These are phyloP conservation scores for Pseudolycoriella hygida DNA, from an alignment of 2,888 invertebrate genomes.

Conservation along the genomic window DNA sequence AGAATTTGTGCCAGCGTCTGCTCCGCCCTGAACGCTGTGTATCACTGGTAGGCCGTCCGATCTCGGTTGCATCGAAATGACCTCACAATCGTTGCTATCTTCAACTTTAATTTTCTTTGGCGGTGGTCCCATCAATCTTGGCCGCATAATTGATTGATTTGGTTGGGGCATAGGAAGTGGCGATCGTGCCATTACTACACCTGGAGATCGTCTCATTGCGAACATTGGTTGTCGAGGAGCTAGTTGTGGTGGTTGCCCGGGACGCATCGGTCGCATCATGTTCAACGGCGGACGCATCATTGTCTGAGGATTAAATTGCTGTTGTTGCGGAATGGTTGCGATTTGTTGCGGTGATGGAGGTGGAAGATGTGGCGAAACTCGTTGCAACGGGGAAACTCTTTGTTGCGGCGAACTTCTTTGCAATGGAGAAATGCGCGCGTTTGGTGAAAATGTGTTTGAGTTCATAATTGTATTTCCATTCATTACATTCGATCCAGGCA, in stretches of 20 bases:
- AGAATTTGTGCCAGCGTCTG: constrained; percentile 10
- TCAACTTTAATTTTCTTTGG: constrained; percentile 12
- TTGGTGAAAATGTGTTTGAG: not conserved
- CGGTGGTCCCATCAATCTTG: constrained; percentile 5
- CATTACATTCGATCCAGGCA: constrained; percentile 3
- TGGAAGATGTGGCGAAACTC: constrained; percentile 8
- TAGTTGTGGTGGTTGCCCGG: not conserved
- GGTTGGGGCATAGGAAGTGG: not conserved
- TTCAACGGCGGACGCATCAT: not conserved
- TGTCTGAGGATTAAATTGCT: constrained; percentile 4
- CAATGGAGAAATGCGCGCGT: constrained; percentile 7
- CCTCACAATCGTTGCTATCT: constrained; percentile 44
- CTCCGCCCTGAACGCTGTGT: constrained; percentile 48
- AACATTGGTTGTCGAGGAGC: not conserved
- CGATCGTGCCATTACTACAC: not conserved
- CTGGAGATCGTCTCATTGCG: not conserved
- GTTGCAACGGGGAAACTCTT: constrained; percentile 20
- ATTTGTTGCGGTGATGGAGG: not conserved
- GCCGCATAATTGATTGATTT: not conserved
- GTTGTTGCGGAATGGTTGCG: not conserved
- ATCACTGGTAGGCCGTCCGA: constrained; percentile 55
- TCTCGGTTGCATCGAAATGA: constrained; percentile 55
- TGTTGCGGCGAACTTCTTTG: constrained; percentile 19
- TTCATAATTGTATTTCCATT: not conserved
- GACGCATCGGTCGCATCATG: constrained; percentile 5